Conservation (phyloP, 2,888 invertebrate genomes). For the Drosophila nigricruria region DNA sequence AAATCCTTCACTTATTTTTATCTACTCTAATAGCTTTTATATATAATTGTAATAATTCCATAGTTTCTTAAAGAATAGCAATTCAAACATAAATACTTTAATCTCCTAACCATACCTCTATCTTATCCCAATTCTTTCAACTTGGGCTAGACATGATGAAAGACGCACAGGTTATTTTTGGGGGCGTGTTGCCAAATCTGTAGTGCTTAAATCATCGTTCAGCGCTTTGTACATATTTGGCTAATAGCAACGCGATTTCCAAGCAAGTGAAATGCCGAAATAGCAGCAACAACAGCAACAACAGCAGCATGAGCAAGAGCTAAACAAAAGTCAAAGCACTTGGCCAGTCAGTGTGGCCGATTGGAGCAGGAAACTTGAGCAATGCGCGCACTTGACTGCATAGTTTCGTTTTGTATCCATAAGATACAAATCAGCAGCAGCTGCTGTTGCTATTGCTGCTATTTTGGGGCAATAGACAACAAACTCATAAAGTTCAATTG, state of each 20-base stretch:
- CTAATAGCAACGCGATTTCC: conserved; percentile 28
- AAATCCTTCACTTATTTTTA: neutral
- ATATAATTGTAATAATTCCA: neutral
- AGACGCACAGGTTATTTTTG: neutral
- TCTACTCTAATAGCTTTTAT: neutral
- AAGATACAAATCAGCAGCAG: conserved; percentile 60
- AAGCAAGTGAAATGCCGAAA: conserved; percentile 59
- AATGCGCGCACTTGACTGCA: conserved; percentile 66
- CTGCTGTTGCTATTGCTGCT: conserved; percentile 38
- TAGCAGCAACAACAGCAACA: conserved; percentile 14
- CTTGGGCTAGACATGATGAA: conserved; percentile 1
- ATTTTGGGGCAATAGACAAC: conserved; percentile 59
- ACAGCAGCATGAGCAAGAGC: conserved; percentile 16
- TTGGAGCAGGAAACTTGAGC: conserved; percentile 71
- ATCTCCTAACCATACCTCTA: neutral
- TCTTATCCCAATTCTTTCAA: conserved; percentile 10
- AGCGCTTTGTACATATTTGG: conserved; percentile 38
- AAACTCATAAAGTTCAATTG: conserved; percentile 69
- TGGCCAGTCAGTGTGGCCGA: conserved; percentile 50
- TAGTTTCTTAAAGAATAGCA: neutral
- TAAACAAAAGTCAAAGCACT: conserved; percentile 54
- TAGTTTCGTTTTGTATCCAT: conserved; percentile 49
- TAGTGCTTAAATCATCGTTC: conserved; percentile 36
- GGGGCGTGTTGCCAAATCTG: conserved; percentile 25
- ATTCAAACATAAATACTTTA: neutral